Conservation (phyloP, 2,113 vertebrate genomes). For the Petaurus breviceps region DNA sequence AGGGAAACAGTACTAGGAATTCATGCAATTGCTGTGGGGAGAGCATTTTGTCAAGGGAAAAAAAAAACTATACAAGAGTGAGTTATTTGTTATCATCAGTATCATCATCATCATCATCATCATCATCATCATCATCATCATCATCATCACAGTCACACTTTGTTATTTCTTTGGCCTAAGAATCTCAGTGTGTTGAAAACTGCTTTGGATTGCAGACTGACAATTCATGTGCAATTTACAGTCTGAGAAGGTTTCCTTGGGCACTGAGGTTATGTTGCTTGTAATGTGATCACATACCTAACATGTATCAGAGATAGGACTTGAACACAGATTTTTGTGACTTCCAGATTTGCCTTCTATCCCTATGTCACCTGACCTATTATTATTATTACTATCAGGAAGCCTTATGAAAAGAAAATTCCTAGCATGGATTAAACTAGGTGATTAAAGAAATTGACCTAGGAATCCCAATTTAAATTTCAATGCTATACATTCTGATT, state of each 20-base stretch:
- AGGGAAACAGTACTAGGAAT: neutral
- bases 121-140: too few relatives aligned
- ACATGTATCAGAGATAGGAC: neutral
- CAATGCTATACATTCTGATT: neutral
- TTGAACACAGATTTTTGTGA: neutral
- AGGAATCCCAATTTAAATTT: neutral
- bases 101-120: neutral
- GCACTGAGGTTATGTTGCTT: neutral
- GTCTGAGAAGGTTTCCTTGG: neutral
- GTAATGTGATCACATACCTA: neutral
- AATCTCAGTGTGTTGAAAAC: neutral
- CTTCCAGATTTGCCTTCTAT: neutral
- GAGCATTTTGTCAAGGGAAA: neutral
- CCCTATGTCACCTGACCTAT: neutral
- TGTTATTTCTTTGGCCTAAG: neutral
- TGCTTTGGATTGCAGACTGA: neutral
- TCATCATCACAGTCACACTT: neutral
- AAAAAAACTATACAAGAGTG: neutral
- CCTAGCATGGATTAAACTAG: neutral
- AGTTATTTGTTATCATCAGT: neutral
- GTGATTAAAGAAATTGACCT: neutral
- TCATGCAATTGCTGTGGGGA: neutral
- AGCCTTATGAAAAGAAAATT: neutral
- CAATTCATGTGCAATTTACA: neutral
- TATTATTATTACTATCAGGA: neutral